Base-by-base conservation (phyloP, 1,140 invertebrate genomes). In the Meloidogyne floridensis region DNA sequence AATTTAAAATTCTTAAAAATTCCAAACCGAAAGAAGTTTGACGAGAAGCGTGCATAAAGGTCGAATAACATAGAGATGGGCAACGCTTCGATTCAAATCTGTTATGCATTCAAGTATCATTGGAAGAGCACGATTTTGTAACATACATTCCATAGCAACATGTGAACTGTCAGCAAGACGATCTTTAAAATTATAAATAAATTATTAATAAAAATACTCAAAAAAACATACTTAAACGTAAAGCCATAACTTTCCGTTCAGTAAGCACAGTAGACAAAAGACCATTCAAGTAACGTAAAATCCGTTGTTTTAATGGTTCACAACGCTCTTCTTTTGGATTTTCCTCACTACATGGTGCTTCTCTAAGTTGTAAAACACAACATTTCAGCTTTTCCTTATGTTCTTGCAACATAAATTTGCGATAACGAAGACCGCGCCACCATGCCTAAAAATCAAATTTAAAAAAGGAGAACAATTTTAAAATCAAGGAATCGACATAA, bases 221-320 rank as follows among this genome's bases (percentile, higher is more conserved):
- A 56, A 10, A 20, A 7, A 70, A 20, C 65, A 47, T 20, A 79
- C 77, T 79, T 51, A 79, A 72, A 20, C 77, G 59, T 13, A 79
- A 71, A 72, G 77, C 77, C 77, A 79, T 79, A 32, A 47, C 77
- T 69, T 79, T 79, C 43, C 77, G 65, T 71, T 79, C 77, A 18
- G 77, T 79, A 32, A 79, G 77, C 15, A 79, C 65, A 7, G 77
- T 71, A 15, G 77, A 79, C 18, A 79, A 43, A 32, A 79, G 77
- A 4, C 77, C 77, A 3, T 71, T 10, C 8, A 79, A 32, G 65
- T 71, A 79, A 20, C 77, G 43, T 2, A 71, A 15, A 18, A 79
- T 69, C 13, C 77, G 77, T 53, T n/a, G 59, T 42, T 79, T 79
- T 53, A 79, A 71, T 7, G 77, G 77, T 72, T 71, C 43, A n/a